These are phyloP conservation scores for Temnothorax rugatulus DNA, from an alignment of 2,888 invertebrate genomes.

Conservation along the genomic window DNA sequence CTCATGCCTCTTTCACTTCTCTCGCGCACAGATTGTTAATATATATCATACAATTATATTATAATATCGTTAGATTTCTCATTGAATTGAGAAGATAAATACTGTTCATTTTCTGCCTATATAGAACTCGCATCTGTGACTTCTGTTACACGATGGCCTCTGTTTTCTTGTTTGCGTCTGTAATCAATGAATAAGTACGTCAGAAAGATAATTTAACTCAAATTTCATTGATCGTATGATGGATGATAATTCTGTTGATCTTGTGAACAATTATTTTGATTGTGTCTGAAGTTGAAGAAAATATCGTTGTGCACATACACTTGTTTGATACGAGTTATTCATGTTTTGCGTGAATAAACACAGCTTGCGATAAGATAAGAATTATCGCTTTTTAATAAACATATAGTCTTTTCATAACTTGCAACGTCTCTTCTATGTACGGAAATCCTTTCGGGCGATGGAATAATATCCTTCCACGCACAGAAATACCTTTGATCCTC, in stretches of 20 bases:
- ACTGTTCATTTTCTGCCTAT: not conserved
- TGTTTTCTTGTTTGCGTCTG: not conserved
- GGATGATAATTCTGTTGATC: conserved; percentile 3
- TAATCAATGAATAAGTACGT: conserved; percentile 17
- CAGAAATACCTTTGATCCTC: not conserved
- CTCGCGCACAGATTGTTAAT: conserved; percentile 12
- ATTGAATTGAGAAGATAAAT: conserved; percentile 6
- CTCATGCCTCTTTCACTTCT: conserved; percentile 14
- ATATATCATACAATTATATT: not conserved
- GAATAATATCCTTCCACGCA: not conserved
- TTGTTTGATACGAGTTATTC: conserved; percentile 1
- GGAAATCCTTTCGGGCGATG: not conserved
- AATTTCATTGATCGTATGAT: conserved; percentile 5
- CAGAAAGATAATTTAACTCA: conserved; percentile 6
- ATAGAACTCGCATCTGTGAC: not conserved
- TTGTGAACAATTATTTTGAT: not conserved
- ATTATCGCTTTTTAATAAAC: conserved; percentile 19
- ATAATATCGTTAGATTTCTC: not conserved
- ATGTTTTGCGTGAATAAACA: not conserved
- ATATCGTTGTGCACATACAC: not conserved
- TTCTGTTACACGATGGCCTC: not conserved
- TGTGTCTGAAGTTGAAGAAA: not conserved
- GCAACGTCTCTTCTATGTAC: not conserved
- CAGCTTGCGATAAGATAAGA: not conserved
- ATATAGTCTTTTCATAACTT: conserved; percentile 10